These are phyloP conservation scores for Brachionichthys hirsutus DNA, from an alignment of 2,113 vertebrate species.

Conservation along the genomic window DNA sequence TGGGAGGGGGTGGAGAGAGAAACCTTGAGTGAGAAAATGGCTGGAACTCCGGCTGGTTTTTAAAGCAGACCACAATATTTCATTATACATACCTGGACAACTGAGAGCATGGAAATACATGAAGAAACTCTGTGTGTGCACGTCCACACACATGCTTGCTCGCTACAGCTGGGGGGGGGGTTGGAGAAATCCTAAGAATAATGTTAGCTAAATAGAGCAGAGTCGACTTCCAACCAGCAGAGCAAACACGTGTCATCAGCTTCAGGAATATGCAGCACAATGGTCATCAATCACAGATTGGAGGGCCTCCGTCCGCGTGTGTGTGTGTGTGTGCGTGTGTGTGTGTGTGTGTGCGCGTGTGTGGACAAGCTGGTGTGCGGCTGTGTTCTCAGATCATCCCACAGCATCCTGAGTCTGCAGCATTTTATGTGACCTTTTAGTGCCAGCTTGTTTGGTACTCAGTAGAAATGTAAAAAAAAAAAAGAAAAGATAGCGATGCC, in stretches of 20 bases:
- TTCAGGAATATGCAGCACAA: conserved; percentile 44
- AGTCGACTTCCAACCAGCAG: conserved; percentile 32
- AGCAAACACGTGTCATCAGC: conserved; percentile 43
- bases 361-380: conserved; percentile 14
- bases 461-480: too few relatives aligned
- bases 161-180: conserved; percentile 41
- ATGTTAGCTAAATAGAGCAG: conserved; percentile 55
- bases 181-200: conserved; percentile 61
- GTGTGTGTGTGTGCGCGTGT: neutral
- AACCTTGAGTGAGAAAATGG: conserved; percentile 66
- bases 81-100: conserved; percentile 78
- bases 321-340: too few relatives aligned
- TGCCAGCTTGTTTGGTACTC: too few relatives aligned
- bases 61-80: conserved; percentile 74
- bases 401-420: conserved; percentile 7
- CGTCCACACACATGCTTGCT: conserved; percentile 18
- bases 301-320: neutral
- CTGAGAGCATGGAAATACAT: conserved; percentile 76
- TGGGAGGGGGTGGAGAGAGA: conserved; percentile 23
- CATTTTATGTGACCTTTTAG: too few relatives aligned
- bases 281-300: conserved; percentile 50
- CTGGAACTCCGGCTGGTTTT: conserved; percentile 72
- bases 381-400: conserved; percentile 23
- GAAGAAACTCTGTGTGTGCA: too few relatives aligned
- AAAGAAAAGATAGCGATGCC: too few relatives aligned